Evolutionary conservation across 1,140 invertebrate species (phyloP), one percentile per base, ranked within the genome.

Genomic region (Hyposmocoma kahamanoa): DNA sequence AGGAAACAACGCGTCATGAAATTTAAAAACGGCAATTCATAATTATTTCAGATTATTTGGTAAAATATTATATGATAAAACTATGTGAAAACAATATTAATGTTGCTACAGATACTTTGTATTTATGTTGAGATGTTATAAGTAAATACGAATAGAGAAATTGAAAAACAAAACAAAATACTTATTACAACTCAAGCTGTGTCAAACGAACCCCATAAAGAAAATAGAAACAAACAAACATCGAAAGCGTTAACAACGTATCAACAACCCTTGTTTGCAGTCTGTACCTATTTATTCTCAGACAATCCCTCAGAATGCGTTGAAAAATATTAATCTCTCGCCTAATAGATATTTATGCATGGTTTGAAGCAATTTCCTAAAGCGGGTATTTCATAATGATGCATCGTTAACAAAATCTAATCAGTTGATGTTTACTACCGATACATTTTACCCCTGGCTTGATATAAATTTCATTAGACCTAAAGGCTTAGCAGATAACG

Each of bases 261-360:
- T 60, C 52, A 20, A 20, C 42, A 53, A 59, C 74, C 77, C 74
- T 67, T 81, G 72, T 81, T 78, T 81, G 69, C 60, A 43, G 49
- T 67, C 43, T 34, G 44, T 70, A 43, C 46, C 59, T 50, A 71
- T 72, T 69, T 69, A 53, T 65, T 59, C 59, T 54, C 67, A 72
- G 68, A 77, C 74, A 71, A 70, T 64, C 72, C 66, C 69, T 67
- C 67, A 70, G 67, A 55, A 62, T 50, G 63, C 59, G 67, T 70
- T 75, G 75, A 84, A 84, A 84, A 84, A 84, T 80, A 79, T 80
- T 73, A 79, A 79, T 81, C 72, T 72, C 67, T 57, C 57, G 59
- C 60, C 67, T 84, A 76, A 84, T 81, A 81, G 80, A 81, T 81
- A 81, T 84, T 81, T 80, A 84, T 81, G 80, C 77, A 58, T 72